Evolutionary conservation across 92 coral and sea anemone species (phyloP).

Genomic region (Diadumene lineata): DNA sequence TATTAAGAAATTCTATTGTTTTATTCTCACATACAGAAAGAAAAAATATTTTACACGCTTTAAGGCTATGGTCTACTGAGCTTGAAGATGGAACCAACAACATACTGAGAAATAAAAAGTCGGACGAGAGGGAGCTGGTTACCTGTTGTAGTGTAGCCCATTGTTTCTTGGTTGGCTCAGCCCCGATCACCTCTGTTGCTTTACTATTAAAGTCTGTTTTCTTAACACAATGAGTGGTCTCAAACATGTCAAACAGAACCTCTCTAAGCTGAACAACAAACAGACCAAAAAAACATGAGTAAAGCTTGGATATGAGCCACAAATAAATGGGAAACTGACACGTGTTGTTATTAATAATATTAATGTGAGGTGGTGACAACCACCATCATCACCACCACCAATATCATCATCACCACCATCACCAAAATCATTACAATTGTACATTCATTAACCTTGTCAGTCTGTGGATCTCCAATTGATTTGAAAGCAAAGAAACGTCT

Average conservation of each 20-base stretch:
- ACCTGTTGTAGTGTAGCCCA: slow-evolving; percentile 82
- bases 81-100: no score
- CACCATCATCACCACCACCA: neutral
- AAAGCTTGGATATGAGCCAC: neutral
- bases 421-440: neutral
- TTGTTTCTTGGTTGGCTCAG: slow-evolving; percentile 69
- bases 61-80: no score
- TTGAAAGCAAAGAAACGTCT: slow-evolving; percentile 71
- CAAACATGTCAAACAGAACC: slow-evolving; percentile 70
- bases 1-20: no score
- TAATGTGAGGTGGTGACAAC: neutral
- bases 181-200: slow-evolving; percentile 49
- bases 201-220: slow-evolving; percentile 63
- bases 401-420: neutral
- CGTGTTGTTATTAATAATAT: no score
- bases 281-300: neutral
- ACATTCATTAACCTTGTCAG: slow-evolving; percentile 58
- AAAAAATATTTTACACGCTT: no score
- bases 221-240: slow-evolving; percentile 41
- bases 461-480: slow-evolving; percentile 58
- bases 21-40: no score
- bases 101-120: no score
- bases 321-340: neutral
- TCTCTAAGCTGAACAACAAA: slow-evolving; percentile 37
- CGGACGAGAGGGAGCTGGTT: no score